Conservation (phyloP, 2,113 vertebrate genomes). For the Peucedramus taeniatus region DNA sequence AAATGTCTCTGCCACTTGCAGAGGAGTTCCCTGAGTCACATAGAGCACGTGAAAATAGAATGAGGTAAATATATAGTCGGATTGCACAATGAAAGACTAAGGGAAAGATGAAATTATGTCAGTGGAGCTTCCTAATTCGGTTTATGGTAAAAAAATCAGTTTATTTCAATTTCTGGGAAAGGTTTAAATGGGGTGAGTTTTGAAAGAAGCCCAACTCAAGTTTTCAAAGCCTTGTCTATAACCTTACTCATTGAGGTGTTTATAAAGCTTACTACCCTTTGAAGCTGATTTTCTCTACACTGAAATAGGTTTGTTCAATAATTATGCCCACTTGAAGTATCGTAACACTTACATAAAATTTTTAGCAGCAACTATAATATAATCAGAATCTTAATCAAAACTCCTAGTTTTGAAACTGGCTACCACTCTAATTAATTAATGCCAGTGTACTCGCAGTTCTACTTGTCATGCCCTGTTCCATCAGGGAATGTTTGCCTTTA, state of each 20-base stretch:
- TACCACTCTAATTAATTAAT: not conserved
- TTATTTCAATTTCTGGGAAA: conserved; percentile 57
- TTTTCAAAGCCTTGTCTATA: not conserved
- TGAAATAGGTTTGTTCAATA: not conserved
- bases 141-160: conserved; percentile 31
- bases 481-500: not conserved
- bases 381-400: not conserved
- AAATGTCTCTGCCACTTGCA: not conserved
- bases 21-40: not conserved
- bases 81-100: not conserved
- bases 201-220: conserved; percentile 22
- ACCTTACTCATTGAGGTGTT: not conserved
- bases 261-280: not conserved
- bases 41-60: not conserved
- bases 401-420: not conserved
- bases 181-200: not conserved
- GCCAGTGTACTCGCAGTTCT: not conserved
- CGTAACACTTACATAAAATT: not conserved
- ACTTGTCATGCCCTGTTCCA: not conserved
- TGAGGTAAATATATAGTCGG: not conserved
- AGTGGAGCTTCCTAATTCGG: not conserved
- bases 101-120: not conserved
- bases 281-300: not conserved
- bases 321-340: not conserved
- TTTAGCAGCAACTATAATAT: not conserved